Evolutionary conservation across 2,888 invertebrate genomes (phyloP), one percentile per base, ranked within the genome.

Genomic region (Tenthredo notha): DNA sequence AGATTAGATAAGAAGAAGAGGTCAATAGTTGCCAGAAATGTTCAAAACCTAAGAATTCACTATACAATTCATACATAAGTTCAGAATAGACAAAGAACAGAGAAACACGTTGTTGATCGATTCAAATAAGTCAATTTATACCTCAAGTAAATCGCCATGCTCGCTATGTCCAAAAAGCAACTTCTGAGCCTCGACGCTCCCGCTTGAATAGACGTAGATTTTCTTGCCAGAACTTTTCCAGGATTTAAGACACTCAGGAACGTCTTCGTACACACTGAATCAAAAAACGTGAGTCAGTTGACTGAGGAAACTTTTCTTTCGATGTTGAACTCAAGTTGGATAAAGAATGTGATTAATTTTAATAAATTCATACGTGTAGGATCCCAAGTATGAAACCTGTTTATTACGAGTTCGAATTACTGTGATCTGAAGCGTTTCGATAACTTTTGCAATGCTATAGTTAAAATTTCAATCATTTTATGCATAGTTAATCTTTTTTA

Each of bases 171-270:
- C 95, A 92, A 99, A 98, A 4, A 99, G 95, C 12, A 98, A 94
- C 92, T 98, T 97, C 93, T 99, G 99, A 18, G 98, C 97, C 90
- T 97, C 96, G 0, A 98, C 96, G 84, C 98, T 98, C 75, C 98
- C 99, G 40, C 98, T 98, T 0, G 99, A 99, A 93, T 98, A 99
- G 86, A 98, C 96, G 91, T 96, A 98, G 78, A 99, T 94, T 87
- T 95, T 95, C 54, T 95, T 95, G 40, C 96, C 97, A 18, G 94
- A 93, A 4, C 95, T 94, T 3, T 95, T 95, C 97, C 98, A 97
- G 86, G 95, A 94, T 90, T 97, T 95, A 75, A 99, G 94, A 0
- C 97, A 96, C 21, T 95, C 94, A 0, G 96, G 95, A 0, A 98
- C 98, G 94, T 99, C 99, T 12, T 97, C 95, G 92, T 97, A 99